A percentile compares a stretch with the other conserved stretches of the same genome.
phyloP scores from a whole-genome alignment of 2,113 vertebrate genomes.

The Abramis brama region DNA sequence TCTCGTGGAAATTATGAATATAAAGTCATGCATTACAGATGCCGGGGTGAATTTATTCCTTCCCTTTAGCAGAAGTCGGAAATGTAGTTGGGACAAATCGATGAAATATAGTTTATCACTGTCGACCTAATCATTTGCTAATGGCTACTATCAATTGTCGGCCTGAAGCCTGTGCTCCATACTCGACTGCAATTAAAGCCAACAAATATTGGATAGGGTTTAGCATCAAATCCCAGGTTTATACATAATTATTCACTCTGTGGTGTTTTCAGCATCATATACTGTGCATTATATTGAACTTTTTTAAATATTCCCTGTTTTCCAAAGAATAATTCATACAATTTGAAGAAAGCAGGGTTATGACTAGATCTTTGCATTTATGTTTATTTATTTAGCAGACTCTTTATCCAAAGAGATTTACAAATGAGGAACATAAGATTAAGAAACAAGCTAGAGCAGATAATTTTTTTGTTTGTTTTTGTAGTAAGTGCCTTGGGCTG shows the following conservation, averaged over 20 bases:
- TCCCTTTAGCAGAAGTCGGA: constrained; percentile 75
- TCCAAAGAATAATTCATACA: background rate
- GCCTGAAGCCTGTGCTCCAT: constrained; percentile 66
- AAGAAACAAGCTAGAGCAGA: background rate
- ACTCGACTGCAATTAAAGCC: constrained; percentile 75
- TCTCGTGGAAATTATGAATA: constrained; percentile 76
- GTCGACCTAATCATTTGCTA: constrained; percentile 82
- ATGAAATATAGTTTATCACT: constrained; percentile 79
- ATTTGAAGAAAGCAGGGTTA: background rate
- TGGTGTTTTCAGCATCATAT: constrained; percentile 74
- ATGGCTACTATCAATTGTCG: constrained; percentile 82
- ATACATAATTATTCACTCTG: constrained; percentile 75
- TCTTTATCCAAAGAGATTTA: background rate
- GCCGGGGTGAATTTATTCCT: constrained; percentile 78
- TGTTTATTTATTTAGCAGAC: background rate
- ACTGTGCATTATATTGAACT: constrained; percentile 62
- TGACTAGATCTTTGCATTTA: background rate
- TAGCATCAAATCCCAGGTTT: constrained; percentile 73
- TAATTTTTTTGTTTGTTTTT: background rate
- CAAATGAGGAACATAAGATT: background rate
- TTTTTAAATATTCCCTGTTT: background rate
- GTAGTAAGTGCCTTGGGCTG: background rate
- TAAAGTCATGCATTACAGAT: constrained; percentile 79
- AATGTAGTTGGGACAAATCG: constrained; percentile 77
- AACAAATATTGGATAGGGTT: constrained; percentile 73